Evolutionary conservation across 2,888 invertebrate species (phyloP), one percentile per base, ranked within the genome.

Genomic region (Megalurothrips usitatus): DNA sequence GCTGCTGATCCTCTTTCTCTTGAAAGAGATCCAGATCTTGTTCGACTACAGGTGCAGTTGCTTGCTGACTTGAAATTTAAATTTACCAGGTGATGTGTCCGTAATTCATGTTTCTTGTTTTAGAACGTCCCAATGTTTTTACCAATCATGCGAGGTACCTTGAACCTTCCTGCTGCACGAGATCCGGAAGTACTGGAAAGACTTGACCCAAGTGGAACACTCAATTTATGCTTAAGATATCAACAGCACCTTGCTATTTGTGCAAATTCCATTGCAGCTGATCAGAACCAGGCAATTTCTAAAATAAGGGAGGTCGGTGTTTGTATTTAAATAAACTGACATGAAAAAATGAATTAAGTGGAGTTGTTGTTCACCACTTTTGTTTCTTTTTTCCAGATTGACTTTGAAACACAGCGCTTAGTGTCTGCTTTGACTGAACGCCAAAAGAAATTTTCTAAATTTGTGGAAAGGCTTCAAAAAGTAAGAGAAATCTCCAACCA

Each of bases 81-180:
- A 48, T 68, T 47, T 58, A 63, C 79, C 78, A 82, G 8, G 52
- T 47, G 81, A 75, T 68, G 81, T 78, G 14, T 58, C 26, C 79
- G 68, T 80, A 80, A 79, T 52, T 79, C 26, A 68, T 78, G 68
- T 11, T 78, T 43, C 79, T 80, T 84, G 83, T 83, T 84, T 52
- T 88, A 94, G 90, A 92, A 91, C 84, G 96, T 97, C 84, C 97
- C 97, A 3, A 94, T 96, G 87, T 97, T 98, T 87, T 88, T 97
- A 81, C 98, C 98, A 0, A 96, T 98, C 80, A 95, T 98, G 92
- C 88, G 96, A 68, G 96, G 96, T 0, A 94, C 96, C 0, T 87
- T 96, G 1, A 96, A 96, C 78, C 88, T 96, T 81, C 95, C 96
- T 0, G 89, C 89, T 34, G 94, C 95, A 0, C 90, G 95, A 79